These are phyloP conservation scores for Eutolmus rufibarbis DNA, from an alignment of 2,888 invertebrate species.

Conservation along the genomic window DNA sequence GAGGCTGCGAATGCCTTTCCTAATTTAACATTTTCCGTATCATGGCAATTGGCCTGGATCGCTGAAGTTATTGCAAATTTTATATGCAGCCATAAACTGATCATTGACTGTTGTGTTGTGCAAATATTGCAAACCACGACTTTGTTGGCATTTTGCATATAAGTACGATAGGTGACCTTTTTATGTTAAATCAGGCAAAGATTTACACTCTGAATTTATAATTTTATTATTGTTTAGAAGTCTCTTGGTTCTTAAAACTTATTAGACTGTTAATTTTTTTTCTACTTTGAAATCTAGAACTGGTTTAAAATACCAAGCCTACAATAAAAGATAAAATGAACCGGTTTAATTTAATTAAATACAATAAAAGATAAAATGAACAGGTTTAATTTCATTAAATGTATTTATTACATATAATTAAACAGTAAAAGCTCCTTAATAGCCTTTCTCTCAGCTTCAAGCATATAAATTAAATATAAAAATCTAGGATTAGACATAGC, in stretches of 20 bases:
- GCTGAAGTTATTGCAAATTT: background rate
- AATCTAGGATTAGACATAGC: background rate
- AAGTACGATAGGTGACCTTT: background rate
- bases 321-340: too few relatives aligned
- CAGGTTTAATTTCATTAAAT: background rate
- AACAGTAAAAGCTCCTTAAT: background rate
- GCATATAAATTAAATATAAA: too few relatives aligned
- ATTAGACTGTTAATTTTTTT: background rate
- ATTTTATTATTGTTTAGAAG: background rate
- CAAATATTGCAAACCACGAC: background rate
- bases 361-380: background rate
- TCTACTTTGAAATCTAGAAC: too few relatives aligned
- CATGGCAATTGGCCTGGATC: background rate
- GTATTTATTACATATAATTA: background rate
- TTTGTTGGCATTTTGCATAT: background rate
- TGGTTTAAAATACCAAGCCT: background rate
- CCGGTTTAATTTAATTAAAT: background rate
- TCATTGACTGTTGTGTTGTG: background rate
- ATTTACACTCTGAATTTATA: background rate
- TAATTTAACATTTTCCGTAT: background rate
- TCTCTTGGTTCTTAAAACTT: background rate
- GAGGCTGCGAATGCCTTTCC: background rate
- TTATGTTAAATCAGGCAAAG: background rate
- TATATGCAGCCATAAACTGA: background rate
- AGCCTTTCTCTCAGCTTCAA: background rate